Base-by-base conservation (phyloP, 2,888 invertebrate species). In the Entomobrya multifasciata region DNA sequence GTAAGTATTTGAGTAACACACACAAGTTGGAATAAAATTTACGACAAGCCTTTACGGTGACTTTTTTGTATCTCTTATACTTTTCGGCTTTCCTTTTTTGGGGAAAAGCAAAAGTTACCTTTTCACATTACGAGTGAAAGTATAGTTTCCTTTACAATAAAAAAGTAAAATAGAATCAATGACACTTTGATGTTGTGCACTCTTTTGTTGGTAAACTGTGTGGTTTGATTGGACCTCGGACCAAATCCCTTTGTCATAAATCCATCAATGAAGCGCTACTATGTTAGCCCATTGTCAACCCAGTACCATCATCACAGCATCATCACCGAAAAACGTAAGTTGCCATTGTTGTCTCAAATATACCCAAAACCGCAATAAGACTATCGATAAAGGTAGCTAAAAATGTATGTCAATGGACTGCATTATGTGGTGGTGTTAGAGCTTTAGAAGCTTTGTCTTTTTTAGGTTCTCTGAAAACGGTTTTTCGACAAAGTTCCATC, bases 181-280 rank as follows among this genome's bases (percentile, higher is more conserved):
- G 74, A 74, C 74, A 74, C 36, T 49, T 74, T 36, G 74, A 52
- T 74, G 55, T 52, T 41, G 30, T 22, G 30, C 52, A 74, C 8
- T 36, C 4, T 36, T 4, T 36, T 36, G 36, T 74, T 44, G 11
- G 67, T 67, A 44, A 70, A 49, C 25, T 70, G 25, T 70, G 70
- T n/a, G 27, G 74, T 55, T 44, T 65, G 41, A 77, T 36, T 36
- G 8, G 52, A 41, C 49, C 52, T 81, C 44, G 36, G 8, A 36
- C 17, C 82, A 76, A 74, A 82, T 74, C 74, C 76, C 55, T 55
- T 72, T 83, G 82, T 74, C 52, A 62, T 83, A 83, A 76, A 83
- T 77, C 83, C 55, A 65, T 76, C 83, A 83, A 74, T 83, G 77
- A 65, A 44, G 13, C 36, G 44, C 57, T 67, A 77, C 44, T 77